phyloP scores from a whole-genome alignment of 1,140 invertebrate species.

The Trachymyrmex cornetzi region DNA sequence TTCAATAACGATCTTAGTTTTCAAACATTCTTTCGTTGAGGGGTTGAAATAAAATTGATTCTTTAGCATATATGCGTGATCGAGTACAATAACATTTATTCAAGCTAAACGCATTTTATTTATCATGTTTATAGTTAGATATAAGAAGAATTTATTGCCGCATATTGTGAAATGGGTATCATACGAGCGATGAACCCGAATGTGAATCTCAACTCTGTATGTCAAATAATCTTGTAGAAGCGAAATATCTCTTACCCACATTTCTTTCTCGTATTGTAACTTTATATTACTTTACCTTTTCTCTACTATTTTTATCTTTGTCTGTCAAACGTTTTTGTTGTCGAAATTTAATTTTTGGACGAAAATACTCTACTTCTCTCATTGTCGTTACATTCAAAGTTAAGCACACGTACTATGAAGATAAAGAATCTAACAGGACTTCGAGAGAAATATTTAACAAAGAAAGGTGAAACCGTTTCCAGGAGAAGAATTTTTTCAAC shows the following conservation, averaged over 20 bases:
- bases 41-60: neutral
- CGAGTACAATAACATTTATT: neutral
- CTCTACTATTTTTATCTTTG: neutral
- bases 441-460: slow-evolving; percentile 36
- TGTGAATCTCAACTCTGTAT: neutral
- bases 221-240: neutral
- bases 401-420: neutral
- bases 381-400: slow-evolving; percentile 1
- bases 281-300: neutral
- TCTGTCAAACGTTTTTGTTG: slow-evolving; percentile 3
- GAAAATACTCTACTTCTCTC: neutral
- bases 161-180: slow-evolving; percentile 10
- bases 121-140: slow-evolving; percentile 46
- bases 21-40: neutral
- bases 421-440: slow-evolving; percentile 7
- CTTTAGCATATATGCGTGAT: neutral
- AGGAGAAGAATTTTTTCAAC: slow-evolving; percentile 42
- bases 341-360: neutral
- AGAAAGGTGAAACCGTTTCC: neutral
- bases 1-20: neutral
- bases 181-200: slow-evolving; percentile 4
- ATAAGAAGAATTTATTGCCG: slow-evolving; percentile 45
- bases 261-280: slow-evolving; percentile 1
- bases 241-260: neutral
- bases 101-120: slow-evolving; percentile 57